Conservation (phyloP, 1,140 invertebrate species). For the Neodiprion virginianus region DNA sequence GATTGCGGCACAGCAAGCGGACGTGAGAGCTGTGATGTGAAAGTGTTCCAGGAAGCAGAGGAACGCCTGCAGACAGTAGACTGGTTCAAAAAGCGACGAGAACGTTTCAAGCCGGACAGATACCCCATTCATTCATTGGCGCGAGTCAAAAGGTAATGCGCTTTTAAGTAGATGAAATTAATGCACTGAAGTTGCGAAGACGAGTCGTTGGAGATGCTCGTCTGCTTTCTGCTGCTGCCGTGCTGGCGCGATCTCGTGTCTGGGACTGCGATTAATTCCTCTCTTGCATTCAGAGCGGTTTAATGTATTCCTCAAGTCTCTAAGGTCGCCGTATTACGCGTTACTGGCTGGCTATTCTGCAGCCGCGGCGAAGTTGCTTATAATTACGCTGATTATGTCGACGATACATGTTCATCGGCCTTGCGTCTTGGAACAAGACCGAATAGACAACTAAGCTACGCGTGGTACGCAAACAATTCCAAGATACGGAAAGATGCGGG, state of each 20-base stretch:
- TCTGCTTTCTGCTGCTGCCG: neutral
- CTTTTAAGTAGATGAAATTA: conserved; percentile 8
- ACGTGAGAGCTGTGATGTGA: neutral
- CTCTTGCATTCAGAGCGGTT: neutral
- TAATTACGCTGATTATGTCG: too few species aligned
- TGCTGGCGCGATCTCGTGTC: neutral
- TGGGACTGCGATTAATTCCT: neutral
- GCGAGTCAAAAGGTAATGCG: conserved; percentile 7
- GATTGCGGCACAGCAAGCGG: neutral
- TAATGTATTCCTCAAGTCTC: neutral
- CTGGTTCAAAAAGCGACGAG: neutral
- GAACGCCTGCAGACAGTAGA: neutral
- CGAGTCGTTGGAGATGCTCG: neutral
- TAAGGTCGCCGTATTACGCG: too few species aligned
- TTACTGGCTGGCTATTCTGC: too few species aligned
- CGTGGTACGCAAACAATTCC: too few species aligned
- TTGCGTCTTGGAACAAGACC: too few species aligned
- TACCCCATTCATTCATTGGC: neutral
- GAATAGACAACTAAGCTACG: too few species aligned
- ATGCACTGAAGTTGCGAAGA: neutral
- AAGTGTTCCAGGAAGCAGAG: too few species aligned
- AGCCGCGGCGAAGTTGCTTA: too few species aligned
- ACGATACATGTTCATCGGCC: too few species aligned
- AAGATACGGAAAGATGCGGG: too few species aligned
- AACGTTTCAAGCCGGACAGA: neutral